These are phyloP conservation scores for Sylvicola fuscatus DNA, from an alignment of 2,888 invertebrate genomes.

Conservation along the genomic window DNA sequence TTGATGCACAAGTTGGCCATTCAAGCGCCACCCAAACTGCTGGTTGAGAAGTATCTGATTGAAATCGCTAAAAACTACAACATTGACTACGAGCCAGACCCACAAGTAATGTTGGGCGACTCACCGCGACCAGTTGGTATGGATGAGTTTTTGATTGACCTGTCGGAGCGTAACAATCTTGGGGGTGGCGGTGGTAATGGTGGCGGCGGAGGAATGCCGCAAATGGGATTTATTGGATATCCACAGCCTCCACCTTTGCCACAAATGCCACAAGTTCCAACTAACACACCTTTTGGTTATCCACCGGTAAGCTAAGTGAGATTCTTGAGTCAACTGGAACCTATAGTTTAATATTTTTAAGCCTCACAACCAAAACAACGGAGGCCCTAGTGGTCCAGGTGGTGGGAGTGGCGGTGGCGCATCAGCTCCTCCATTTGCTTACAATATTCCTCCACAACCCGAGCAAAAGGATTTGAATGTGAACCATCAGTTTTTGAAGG, in stretches of 20 bases:
- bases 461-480: constrained; percentile 44
- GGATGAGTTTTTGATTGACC: constrained; percentile 49
- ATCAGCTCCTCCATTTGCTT: constrained; percentile 20
- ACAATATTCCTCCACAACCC: constrained; percentile 43
- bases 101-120: constrained; percentile 68
- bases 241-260: constrained; percentile 50
- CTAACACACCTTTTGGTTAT: constrained; percentile 42
- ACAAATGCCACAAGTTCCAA: constrained; percentile 28
- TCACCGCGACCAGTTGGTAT: constrained; percentile 21
- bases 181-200: constrained; percentile 28
- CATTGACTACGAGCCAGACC: constrained; percentile 88
- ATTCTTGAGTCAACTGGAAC: constrained; percentile 1
- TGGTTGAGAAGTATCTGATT: constrained; percentile 81
- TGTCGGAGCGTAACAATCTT: constrained; percentile 37
- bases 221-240: constrained; percentile 64
- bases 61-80: constrained; percentile 94
- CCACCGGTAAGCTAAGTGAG: constrained; percentile 31
- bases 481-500: constrained; percentile 32
- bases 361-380: too few species aligned
- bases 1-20: constrained; percentile 83
- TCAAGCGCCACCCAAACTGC: constrained; percentile 83
- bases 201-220: constrained; percentile 31
- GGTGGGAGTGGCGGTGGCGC: constrained; percentile 26
- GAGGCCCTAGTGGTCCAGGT: constrained; percentile 18
- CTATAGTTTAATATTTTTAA: too few species aligned